phyloP scores from a whole-genome alignment of 2,888 invertebrate genomes.

The Toxonevra muliebris region DNA sequence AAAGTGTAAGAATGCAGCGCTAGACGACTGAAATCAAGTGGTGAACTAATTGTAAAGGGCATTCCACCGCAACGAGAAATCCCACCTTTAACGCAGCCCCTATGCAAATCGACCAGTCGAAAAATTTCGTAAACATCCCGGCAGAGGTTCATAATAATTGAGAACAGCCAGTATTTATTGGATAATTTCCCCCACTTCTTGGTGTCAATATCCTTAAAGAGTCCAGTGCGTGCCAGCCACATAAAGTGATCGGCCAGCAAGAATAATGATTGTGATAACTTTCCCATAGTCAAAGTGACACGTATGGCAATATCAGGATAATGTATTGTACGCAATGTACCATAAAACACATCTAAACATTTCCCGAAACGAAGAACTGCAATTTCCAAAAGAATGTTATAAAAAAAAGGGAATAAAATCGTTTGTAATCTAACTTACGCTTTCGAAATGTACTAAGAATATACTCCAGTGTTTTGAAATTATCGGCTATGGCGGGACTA shows the following conservation, averaged over 20 bases:
- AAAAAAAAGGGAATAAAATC: background rate
- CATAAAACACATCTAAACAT: constrained; percentile 82
- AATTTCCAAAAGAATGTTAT: constrained; percentile 50
- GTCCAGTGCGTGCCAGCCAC: constrained; percentile 81
- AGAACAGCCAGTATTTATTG: constrained; percentile 86
- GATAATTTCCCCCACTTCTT: constrained; percentile 79
- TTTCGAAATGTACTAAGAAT: constrained; percentile 87
- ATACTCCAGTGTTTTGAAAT: constrained; percentile 82
- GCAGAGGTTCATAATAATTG: constrained; percentile 80
- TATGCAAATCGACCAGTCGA: constrained; percentile 70
- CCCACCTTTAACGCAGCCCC: constrained; percentile 62
- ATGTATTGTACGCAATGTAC: constrained; percentile 75
- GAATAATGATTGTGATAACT: constrained; percentile 81
- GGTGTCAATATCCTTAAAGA: constrained; percentile 72
- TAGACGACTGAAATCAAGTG: constrained; percentile 49
- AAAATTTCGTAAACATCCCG: constrained; percentile 87
- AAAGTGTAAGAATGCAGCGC: constrained; percentile 53
- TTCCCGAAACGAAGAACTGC: constrained; percentile 87
- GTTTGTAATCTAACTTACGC: constrained; percentile 68
- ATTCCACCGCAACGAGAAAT: constrained; percentile 48
- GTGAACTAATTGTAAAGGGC: constrained; percentile 50
- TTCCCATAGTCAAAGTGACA: constrained; percentile 78
- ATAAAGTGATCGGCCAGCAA: constrained; percentile 87
- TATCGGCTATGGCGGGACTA: constrained; percentile 74
- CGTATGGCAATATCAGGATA: constrained; percentile 77